Base-by-base conservation (phyloP, 2,797 vertebrate genomes). In the Pipistrellus pipistrellus region DNA sequence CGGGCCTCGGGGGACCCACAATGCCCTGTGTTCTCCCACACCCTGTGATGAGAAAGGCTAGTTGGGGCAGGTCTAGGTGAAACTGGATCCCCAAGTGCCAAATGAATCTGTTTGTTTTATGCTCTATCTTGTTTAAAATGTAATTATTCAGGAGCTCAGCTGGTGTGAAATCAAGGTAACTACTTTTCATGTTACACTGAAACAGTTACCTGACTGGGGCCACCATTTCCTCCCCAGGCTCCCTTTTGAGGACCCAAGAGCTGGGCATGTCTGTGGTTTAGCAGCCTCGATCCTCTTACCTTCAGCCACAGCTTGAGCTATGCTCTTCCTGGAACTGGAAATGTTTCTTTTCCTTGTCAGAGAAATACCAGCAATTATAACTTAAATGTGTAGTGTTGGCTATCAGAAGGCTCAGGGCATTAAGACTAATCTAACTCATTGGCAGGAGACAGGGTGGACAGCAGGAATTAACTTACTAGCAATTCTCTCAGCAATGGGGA, bases 61-160 rank as follows among this genome's bases (percentile, higher is more conserved):
- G 98, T 98, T 97, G 96, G 96, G 98, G 97, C 99, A 98, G 98
- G 98, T 97, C 98, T 95, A 88, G 83, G 95, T 97, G 94, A 30
- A 14, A 95, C 5, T 89, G 98, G 97, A 97, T 99, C 97, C 98
- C 97, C 66, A 94, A 90, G 94, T 98, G 97, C 97, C 97, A 97
- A 98, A 96, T 94, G 95, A 98, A 97, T 98, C 93, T 97, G 98
- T 98, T 98, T 98, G 89, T 96, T 88, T 97, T 35, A 51, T 97
- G 95, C 75, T 97, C 93, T 78, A 96, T 95, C 92, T 96, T 80
- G 97, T 95, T 96, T 41, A 88, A 93, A 94, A 92, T 64, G 73
- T 98, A 97, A 98, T 98, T 98, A 98, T 95, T 88, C 86, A 96
- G 97, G 92, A 97, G 86, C 57, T 59, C 94, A 96, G 93, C 90